A percentile compares a stretch with the other conserved stretches of the same genome.
Evolutionary conservation across 2,113 vertebrate species (phyloP).

Genomic region (Sylvietta virens): DNA sequence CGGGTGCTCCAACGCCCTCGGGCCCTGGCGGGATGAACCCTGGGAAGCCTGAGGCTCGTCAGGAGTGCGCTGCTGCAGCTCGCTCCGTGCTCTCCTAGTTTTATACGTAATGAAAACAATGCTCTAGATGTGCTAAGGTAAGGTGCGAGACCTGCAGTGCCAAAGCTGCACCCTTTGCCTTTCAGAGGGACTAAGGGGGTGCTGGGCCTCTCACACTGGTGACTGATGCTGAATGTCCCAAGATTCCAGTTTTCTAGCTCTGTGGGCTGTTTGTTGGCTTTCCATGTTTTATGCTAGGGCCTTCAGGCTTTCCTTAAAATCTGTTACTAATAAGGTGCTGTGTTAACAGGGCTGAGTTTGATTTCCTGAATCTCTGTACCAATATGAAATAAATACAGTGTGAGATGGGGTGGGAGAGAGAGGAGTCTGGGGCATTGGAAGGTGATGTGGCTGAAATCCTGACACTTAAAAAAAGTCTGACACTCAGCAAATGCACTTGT

Average conservation of each 20-base stretch:
- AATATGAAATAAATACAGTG: fast-evolving
- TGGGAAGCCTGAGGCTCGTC: background rate
- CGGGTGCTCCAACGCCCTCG: fast-evolving
- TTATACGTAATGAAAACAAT: fast-evolving
- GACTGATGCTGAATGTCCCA: fast-evolving
- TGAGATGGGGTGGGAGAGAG: background rate
- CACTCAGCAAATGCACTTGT: background rate
- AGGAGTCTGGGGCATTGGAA: fast-evolving
- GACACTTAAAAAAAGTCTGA: background rate
- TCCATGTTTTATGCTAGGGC: fast-evolving
- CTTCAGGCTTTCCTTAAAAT: background rate
- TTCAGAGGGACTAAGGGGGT: fast-evolving
- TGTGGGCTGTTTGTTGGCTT: background rate
- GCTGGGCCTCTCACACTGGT: fast-evolving
- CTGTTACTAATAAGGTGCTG: fast-evolving
- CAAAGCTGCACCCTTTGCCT: no score
- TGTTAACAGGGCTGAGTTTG: no score
- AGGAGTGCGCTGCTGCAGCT: fast-evolving
- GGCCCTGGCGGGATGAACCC: background rate
- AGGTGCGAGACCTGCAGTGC: fast-evolving
- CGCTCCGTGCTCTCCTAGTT: fast-evolving
- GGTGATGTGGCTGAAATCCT: background rate
- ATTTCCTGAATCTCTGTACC: fast-evolving
- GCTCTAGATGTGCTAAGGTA: fast-evolving
- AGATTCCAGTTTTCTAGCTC: fast-evolving